These are phyloP conservation scores for Macropodus opercularis DNA, from an alignment of 2,797 vertebrate genomes.

Conservation along the genomic window DNA sequence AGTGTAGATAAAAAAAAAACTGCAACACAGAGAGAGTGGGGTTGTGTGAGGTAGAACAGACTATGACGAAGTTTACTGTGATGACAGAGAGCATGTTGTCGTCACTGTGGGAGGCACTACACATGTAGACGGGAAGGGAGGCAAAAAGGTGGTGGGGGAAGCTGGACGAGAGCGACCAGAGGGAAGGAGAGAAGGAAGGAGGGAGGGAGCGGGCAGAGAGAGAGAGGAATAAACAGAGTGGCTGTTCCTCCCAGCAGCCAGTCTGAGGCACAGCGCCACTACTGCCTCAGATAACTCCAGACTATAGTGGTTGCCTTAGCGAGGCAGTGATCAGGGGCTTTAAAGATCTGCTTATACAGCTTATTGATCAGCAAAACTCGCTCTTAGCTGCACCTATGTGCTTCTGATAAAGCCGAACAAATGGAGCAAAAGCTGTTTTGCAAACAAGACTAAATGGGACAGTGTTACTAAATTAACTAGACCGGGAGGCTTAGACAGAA, in stretches of 20 bases:
- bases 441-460: slow-evolving; percentile 16
- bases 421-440: not conserved
- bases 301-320: slow-evolving; percentile 3
- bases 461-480: not conserved
- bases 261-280: slow-evolving; percentile 38
- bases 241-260: slow-evolving; percentile 49
- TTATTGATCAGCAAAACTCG: slow-evolving; percentile 5
- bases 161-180: slow-evolving; percentile 26
- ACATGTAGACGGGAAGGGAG: slow-evolving; percentile 19
- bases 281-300: slow-evolving; percentile 15
- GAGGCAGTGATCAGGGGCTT: not conserved
- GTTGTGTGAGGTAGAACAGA: slow-evolving; percentile 3
- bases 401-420: not conserved
- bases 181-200: slow-evolving; percentile 36
- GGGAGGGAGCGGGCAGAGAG: slow-evolving; percentile 4
- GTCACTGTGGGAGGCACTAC: slow-evolving; percentile 7
- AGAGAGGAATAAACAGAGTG: slow-evolving; percentile 46
- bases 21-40: not conserved
- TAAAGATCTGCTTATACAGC: slow-evolving; percentile 6
- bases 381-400: not conserved
- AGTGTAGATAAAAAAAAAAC: not conserved
- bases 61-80: slow-evolving; percentile 24
- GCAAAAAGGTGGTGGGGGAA: slow-evolving; percentile 12
- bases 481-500: slow-evolving; percentile 24
- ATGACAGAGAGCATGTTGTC: slow-evolving; percentile 20